Conservation (phyloP, 1,140 invertebrate species). For the Drosophila pandora region DNA sequence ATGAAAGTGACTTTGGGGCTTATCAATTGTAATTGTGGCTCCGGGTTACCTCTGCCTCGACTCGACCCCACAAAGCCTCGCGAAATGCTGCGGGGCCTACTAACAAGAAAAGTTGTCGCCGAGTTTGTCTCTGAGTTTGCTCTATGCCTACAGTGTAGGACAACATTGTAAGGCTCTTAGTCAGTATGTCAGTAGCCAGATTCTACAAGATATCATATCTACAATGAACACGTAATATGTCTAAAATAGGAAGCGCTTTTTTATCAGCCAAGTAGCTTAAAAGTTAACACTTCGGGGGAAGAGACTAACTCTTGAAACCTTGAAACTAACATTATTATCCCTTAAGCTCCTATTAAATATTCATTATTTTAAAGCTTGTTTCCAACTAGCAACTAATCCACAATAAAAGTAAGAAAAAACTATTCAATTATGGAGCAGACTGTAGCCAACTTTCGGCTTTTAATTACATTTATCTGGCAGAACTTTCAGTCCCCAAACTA, state of each 20-base stretch:
- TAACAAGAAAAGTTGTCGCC: conserved; percentile 62
- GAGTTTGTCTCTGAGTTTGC: conserved; percentile 30
- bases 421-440: conserved; percentile 6
- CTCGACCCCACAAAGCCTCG: conserved; percentile 24
- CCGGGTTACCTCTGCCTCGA: conserved; percentile 26
- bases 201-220: conserved; percentile 1
- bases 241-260: not conserved
- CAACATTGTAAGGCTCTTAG: conserved; percentile 4
- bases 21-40: conserved; percentile 76
- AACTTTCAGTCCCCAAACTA: conserved; percentile 67
- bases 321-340: not conserved
- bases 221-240: not conserved
- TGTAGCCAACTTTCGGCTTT: conserved; percentile 59
- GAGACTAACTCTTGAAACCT: not conserved
- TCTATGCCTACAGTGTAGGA: conserved; percentile 15
- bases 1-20: conserved; percentile 78
- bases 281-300: not conserved
- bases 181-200: not conserved
- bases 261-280: not conserved
- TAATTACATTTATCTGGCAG: conserved; percentile 78
- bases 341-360: not conserved
- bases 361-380: not conserved
- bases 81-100: conserved; percentile 70
- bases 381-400: no score
- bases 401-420: not conserved